phyloP scores from a whole-genome alignment of 2,797 vertebrate genomes.

The Garrulus glandarius region DNA sequence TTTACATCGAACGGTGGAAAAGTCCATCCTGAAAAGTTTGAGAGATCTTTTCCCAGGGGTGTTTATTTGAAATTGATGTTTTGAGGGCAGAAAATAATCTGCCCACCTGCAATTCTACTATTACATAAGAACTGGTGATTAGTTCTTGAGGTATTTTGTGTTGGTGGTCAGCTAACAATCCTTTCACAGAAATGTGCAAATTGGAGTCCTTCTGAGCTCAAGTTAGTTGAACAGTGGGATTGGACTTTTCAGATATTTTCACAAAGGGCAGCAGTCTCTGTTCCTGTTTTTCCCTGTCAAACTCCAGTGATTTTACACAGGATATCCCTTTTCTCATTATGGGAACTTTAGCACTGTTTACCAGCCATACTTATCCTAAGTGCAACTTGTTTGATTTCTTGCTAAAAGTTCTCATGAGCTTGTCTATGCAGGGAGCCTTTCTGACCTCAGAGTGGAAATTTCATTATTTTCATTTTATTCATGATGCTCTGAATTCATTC shows the following conservation, averaged over 20 bases:
- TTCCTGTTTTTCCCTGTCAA: neutral
- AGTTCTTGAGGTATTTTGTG: neutral
- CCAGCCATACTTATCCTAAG: neutral
- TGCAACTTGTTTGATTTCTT: neutral
- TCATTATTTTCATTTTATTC: constrained; percentile 1
- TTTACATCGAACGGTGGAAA: neutral
- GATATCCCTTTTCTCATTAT: neutral
- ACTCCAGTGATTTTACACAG: neutral
- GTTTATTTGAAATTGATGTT: neutral
- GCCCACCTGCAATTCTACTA: neutral
- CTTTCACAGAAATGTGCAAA: neutral
- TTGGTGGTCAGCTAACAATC: neutral
- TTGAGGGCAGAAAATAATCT: neutral
- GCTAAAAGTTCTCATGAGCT: neutral
- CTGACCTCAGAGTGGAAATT: neutral
- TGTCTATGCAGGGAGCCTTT: neutral
- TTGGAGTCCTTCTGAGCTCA: neutral
- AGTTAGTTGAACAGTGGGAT: neutral
- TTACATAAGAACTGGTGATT: neutral
- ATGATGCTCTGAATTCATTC: constrained; percentile 25
- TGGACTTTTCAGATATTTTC: neutral
- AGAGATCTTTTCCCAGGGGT: neutral
- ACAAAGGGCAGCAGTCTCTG: neutral
- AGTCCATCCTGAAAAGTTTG: neutral
- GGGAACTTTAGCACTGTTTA: neutral